Conservation (phyloP, 2,113 vertebrate genomes). For the Embiotoca jacksoni region DNA sequence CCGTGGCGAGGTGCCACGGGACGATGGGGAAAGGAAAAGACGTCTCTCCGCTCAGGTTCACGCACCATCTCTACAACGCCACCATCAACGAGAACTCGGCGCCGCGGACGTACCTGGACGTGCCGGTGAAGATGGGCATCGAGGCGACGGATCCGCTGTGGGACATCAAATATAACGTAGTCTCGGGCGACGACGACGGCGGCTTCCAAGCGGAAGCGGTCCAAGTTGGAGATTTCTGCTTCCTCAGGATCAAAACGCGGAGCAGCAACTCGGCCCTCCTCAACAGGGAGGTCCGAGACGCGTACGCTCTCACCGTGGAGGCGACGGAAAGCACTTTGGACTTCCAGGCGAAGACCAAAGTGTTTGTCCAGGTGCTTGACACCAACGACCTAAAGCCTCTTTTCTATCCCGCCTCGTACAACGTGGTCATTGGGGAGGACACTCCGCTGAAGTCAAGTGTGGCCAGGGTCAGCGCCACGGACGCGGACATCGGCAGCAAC, state of each 20-base stretch:
- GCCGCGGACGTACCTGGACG: conserved; percentile 92
- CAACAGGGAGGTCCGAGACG: conserved; percentile 93
- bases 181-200: conserved; percentile 87
- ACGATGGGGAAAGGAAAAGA: conserved; percentile 82
- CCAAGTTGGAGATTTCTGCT: conserved; percentile 91
- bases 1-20: conserved; percentile 67
- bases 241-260: conserved; percentile 92
- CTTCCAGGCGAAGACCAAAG: conserved; percentile 87
- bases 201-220: conserved; percentile 92
- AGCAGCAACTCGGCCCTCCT: conserved; percentile 89
- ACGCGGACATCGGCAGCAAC: conserved; percentile 93
- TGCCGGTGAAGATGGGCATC: conserved; percentile 90
- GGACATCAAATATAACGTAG: conserved; percentile 88
- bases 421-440: conserved; percentile 89
- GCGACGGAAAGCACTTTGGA: conserved; percentile 87
- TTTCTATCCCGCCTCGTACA: conserved; percentile 95
- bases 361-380: conserved; percentile 91
- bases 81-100: conserved; percentile 95
- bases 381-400: conserved; percentile 96
- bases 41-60: conserved; percentile 88
- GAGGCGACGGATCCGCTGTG: conserved; percentile 83
- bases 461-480: conserved; percentile 91
- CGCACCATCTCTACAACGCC: conserved; percentile 92
- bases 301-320: conserved; percentile 90
- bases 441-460: conserved; percentile 86